Base-by-base conservation (phyloP, 2,797 vertebrate species). In the Podarcis siculus region DNA sequence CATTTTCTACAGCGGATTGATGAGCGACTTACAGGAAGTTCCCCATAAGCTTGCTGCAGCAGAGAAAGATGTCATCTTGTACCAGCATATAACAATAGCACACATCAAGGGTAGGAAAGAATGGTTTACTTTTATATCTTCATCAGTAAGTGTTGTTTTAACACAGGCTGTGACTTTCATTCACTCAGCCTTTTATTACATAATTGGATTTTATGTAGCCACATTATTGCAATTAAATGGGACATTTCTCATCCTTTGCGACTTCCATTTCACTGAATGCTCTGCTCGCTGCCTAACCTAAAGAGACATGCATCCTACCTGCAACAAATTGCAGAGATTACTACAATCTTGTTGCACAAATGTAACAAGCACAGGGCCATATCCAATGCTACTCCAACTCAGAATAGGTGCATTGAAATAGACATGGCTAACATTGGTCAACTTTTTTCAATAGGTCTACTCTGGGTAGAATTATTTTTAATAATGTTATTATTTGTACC, bases 201-300 rank as follows among this genome's bases (percentile, higher is more conserved):
- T 80, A 58, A 32, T 82, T 35, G 90, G 58, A 89, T 89, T 90
- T 87, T 55, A 85, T 27, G 17, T n/a, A 58, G 37, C 61, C 27
- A 39, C 49, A 79, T 87, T 21, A 85, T 23, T 0, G 0, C 85
- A 92, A 86, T 86, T 92, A 87, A 78, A 92, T 92, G 85, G 55
- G 89, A 2, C 27, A 61, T 92, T 92, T 78, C 82, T 92, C 80
- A 90, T 88, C 61, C 82, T 79, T 61, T 8, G 39, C 88, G 79
- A 88, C 81, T 45, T 93, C 61, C 21, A 37, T 27, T 87, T 90
- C 89, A 35, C 58, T 80, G 84, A 72, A 71, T 23, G 19, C 35
- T 25, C 30, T 80, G 23, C 27, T 78, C 55, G 2, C 37, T 45
- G 66, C 77, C 77, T 25, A 87, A 61, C 30, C 89, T 32, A 35